Evolutionary conservation across 2,888 invertebrate genomes (phyloP).

Genomic region (Luperina nickerlii): DNA sequence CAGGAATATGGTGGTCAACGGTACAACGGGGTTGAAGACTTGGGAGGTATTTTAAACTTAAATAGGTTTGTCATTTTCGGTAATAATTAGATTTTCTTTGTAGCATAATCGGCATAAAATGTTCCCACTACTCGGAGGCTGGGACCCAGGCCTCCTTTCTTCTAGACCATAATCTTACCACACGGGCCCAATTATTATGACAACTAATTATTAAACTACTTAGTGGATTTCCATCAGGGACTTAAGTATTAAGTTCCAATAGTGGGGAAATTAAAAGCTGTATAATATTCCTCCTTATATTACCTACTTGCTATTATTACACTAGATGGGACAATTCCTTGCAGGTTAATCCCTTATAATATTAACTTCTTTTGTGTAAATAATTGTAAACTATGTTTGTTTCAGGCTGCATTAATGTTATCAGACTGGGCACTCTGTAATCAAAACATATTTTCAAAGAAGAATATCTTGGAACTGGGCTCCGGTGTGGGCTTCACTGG

Average conservation of each 20-base stretch:
- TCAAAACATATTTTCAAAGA: conserved; percentile 85
- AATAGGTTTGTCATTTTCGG: conserved; percentile 44
- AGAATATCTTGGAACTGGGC: conserved; percentile 93
- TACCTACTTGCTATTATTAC: background rate
- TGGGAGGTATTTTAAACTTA: conserved; percentile 91
- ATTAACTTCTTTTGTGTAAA: background rate
- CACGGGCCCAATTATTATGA: background rate
- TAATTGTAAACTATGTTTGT: conserved; percentile 10
- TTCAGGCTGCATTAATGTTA: conserved; percentile 92
- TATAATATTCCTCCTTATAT: background rate
- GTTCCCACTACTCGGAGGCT: background rate
- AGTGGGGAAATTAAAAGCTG: background rate
- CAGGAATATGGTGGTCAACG: conserved; percentile 93
- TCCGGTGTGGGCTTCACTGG: conserved; percentile 94
- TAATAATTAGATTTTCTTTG: conserved; percentile 13
- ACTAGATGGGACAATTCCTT: background rate
- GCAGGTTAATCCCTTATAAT: background rate
- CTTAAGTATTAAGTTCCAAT: background rate
- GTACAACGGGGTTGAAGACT: conserved; percentile 94
- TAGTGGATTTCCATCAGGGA: background rate
- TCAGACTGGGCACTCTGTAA: conserved; percentile 93
- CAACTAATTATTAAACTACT: background rate
- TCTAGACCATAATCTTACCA: background rate
- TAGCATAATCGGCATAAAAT: background rate
- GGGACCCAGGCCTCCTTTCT: background rate